Conservation (phyloP, 2,888 invertebrate genomes). For the Epistrophella euchroma region DNA sequence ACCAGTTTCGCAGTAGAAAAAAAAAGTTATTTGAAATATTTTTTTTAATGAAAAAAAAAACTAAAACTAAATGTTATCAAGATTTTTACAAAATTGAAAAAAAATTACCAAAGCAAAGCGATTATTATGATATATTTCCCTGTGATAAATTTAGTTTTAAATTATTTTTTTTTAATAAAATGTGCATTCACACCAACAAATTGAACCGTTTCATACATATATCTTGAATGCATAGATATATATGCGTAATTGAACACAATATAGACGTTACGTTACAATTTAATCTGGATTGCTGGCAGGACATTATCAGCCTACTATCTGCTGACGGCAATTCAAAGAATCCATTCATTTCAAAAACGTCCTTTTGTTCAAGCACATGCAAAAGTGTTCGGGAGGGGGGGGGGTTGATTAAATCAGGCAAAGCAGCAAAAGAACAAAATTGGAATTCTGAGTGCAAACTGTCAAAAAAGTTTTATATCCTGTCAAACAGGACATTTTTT, state of each 20-base stretch:
- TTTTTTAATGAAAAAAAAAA: too few species aligned
- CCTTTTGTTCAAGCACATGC: background rate
- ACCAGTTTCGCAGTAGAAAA: too few species aligned
- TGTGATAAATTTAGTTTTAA: too few species aligned
- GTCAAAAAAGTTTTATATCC: slow-evolving; percentile 62
- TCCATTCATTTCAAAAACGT: slow-evolving; percentile 29
- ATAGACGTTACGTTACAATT: slow-evolving; percentile 1
- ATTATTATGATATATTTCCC: too few species aligned
- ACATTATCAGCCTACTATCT: slow-evolving; percentile 37
- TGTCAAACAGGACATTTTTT: slow-evolving; percentile 53
- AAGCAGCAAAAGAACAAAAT: slow-evolving; percentile 18
- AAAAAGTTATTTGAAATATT: too few species aligned
- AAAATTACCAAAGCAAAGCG: too few species aligned
- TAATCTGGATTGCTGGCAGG: slow-evolving; percentile 20
- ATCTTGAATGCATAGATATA: background rate
- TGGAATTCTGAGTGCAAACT: slow-evolving; percentile 47
- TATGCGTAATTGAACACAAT: background rate
- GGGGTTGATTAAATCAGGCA: slow-evolving; percentile 40
- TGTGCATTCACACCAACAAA: background rate
- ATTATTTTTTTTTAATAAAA: too few species aligned
- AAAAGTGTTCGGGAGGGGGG: background rate
- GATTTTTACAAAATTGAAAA: too few species aligned
- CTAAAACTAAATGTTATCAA: too few species aligned
- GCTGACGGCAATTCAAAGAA: slow-evolving; percentile 29
- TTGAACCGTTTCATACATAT: background rate